Evolutionary conservation across 2,113 vertebrate species (phyloP).

Genomic region (Aptenodytes patagonicus): DNA sequence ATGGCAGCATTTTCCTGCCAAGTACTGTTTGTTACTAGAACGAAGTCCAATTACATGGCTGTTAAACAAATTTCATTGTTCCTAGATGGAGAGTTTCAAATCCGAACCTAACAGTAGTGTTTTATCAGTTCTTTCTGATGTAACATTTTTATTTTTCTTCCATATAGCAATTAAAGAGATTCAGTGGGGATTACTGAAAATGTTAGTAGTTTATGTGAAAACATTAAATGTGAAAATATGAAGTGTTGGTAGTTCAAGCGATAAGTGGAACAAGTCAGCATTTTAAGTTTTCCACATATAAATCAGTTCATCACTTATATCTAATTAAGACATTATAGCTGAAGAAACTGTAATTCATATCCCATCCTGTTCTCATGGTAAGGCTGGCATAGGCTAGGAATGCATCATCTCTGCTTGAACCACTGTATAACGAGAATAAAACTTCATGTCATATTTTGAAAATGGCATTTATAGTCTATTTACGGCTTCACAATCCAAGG

Average conservation of each 20-base stretch:
- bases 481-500: background rate
- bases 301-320: background rate
- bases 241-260: background rate
- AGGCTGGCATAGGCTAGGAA: background rate
- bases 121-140: background rate
- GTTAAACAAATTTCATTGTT: background rate
- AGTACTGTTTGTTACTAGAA: background rate
- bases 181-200: background rate
- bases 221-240: background rate
- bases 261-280: background rate
- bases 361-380: background rate
- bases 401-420: background rate
- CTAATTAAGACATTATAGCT: background rate
- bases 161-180: background rate
- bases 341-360: background rate
- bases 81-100: background rate
- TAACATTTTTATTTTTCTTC: background rate
- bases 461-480: background rate
- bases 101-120: rapidly evolving
- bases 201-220: background rate
- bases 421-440: background rate
- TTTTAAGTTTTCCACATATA: background rate
- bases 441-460: background rate
- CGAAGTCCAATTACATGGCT: background rate
- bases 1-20: background rate